Conservation (phyloP, 2,113 vertebrate species). For the Oceanodroma tethys region DNA sequence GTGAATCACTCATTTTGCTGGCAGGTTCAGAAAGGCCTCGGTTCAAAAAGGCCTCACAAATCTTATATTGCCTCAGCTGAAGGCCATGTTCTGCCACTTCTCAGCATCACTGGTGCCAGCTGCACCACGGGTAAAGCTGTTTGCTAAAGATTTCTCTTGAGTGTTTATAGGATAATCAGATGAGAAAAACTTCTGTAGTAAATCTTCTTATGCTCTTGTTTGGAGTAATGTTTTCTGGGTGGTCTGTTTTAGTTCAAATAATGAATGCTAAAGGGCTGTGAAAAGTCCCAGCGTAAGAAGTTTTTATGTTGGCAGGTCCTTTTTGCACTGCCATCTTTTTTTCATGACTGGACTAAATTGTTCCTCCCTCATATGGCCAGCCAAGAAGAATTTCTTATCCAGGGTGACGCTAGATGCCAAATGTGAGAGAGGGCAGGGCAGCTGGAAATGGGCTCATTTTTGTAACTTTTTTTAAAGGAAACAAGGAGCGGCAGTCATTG, state of each 20-base stretch:
- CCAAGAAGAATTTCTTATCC: not conserved
- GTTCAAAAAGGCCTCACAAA: not conserved
- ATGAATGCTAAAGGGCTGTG: not conserved
- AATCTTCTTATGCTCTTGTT: not conserved
- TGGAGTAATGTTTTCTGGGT: not conserved
- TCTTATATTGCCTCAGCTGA: not conserved
- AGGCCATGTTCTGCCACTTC: not conserved
- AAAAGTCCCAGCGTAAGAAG: not conserved
- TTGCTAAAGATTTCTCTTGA: not conserved
- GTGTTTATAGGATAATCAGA: not conserved
- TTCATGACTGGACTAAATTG: not conserved
- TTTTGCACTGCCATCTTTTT: not conserved
- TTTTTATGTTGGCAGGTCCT: not conserved
- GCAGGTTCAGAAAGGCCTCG: not conserved
- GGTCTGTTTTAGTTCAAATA: not conserved
- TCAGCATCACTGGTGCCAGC: not conserved
- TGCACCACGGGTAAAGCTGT: not conserved
- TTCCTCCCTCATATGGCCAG: not conserved
- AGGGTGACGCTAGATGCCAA: not conserved
- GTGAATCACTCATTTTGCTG: not conserved
- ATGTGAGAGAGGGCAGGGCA: not conserved
- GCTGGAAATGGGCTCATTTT: not conserved
- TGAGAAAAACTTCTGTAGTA: not conserved
- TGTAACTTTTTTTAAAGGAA: not conserved
- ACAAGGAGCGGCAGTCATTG: not conserved